Percentiles rank a stretch among this genome's conserved stretches.
Conservation (phyloP, 2,888 invertebrate species). For the Drosophila monieri region DNA sequence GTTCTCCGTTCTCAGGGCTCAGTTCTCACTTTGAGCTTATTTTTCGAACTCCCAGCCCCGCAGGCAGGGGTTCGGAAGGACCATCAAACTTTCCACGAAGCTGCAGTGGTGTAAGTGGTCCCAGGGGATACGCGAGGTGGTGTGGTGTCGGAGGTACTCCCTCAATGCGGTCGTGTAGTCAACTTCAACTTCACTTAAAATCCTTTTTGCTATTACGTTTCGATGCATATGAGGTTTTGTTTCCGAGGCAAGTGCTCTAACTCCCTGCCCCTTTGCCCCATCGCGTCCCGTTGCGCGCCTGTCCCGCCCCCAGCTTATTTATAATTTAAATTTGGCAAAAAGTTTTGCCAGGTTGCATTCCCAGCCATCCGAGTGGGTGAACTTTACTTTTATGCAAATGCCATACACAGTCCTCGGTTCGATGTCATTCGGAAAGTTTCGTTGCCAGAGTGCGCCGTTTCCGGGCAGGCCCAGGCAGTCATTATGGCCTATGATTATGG, state of each 20-base stretch:
- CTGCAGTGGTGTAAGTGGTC: conserved; percentile 73
- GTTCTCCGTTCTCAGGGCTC: conserved; percentile 69
- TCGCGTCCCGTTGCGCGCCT: not conserved
- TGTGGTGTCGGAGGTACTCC: conserved; percentile 14
- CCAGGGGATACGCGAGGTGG: conserved; percentile 32
- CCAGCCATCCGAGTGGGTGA: conserved; percentile 76
- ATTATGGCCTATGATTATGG: conserved; percentile 78
- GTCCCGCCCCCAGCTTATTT: conserved; percentile 62
- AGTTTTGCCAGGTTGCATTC: conserved; percentile 75
- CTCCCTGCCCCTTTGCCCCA: not conserved
- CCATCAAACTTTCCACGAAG: conserved; percentile 62
- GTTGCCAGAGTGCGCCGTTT: conserved; percentile 52
- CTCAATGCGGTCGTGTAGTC: conserved; percentile 75
- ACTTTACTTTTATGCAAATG: conserved; percentile 79
- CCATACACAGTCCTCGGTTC: conserved; percentile 53
- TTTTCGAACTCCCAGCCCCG: conserved; percentile 46
- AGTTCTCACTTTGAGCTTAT: conserved; percentile 68
- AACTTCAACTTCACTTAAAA: conserved; percentile 80
- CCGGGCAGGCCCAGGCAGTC: conserved; percentile 56
- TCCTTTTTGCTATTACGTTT: conserved; percentile 79
- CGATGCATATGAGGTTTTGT: conserved; percentile 81
- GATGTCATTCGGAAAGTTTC: conserved; percentile 74
- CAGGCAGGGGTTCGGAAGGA: conserved; percentile 1
- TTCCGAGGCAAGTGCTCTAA: conserved; percentile 51
- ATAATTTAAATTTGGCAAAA: conserved; percentile 78